phyloP scores from a whole-genome alignment of 2,113 vertebrate genomes.

The Rhombomys opimus region DNA sequence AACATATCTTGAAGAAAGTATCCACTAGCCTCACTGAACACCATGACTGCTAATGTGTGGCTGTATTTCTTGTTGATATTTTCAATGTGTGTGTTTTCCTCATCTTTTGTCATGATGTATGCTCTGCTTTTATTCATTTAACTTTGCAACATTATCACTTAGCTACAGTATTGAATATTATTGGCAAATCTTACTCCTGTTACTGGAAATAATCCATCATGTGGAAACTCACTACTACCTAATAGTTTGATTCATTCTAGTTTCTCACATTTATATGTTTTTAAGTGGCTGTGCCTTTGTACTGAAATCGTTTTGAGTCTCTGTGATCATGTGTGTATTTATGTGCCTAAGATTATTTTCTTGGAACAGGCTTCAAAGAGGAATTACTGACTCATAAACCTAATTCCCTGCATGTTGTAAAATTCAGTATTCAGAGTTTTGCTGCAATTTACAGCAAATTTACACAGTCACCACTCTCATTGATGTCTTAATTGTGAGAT shows the following conservation, averaged over 20 bases:
- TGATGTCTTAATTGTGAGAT: slow-evolving; percentile 5
- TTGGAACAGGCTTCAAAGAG: slow-evolving; percentile 28
- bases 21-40: neutral
- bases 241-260: neutral
- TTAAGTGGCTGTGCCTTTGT: neutral
- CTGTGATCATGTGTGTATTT: neutral
- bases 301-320: neutral
- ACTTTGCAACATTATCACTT: neutral
- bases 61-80: neutral
- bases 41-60: neutral
- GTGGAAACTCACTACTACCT: neutral
- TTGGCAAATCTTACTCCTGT: slow-evolving; percentile 13
- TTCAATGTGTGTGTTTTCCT: neutral
- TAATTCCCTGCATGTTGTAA: neutral
- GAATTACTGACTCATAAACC: neutral
- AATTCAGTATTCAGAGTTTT: neutral
- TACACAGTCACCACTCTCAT: neutral
- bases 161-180: slow-evolving; percentile 3
- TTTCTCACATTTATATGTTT: neutral
- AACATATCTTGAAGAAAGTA: neutral
- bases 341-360: neutral
- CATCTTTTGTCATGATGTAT: neutral
- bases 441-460: neutral
- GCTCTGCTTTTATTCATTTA: neutral
- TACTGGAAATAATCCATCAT: neutral